Base-by-base conservation (phyloP, 2,888 invertebrate genomes). In the Drosophila aldrichi region DNA sequence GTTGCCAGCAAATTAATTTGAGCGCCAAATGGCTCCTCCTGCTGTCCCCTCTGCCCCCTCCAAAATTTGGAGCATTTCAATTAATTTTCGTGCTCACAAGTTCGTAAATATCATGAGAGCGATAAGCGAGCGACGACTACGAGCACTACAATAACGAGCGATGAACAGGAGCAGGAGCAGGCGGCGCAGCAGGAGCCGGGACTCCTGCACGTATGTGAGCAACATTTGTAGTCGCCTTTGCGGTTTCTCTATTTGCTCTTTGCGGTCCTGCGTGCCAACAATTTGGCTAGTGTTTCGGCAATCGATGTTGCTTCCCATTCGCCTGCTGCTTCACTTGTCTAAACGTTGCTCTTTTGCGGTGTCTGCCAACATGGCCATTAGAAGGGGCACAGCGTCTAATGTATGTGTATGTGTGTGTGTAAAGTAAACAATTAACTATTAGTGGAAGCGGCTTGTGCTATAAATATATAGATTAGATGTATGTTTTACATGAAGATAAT, bases 1-100 rank as follows among this genome's bases (percentile, higher is more conserved):
- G 70, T 70, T 73, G 88, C 52, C 78, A 64, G 62, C 73, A 74
- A 88, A 88, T 82, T 82, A 88, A 82, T 85, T 88, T 70, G 62
- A 60, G 55, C 62, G 66, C 64, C 73, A 82, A 81, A 63, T 48
- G 49, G 57, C 56, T 32, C 1, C 10, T 32, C 32, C 32, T 10
- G 38, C 7, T n/a, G 7, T n/a, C 40, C 3, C 2, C 41, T 43
- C 5, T 16, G 9, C 25, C n/a, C n/a, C n/a, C n/a, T n/a, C n/a
- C n/a, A n/a, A 14, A 32, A 43, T 55, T 12, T 43, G 32, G 52
- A 12, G 48, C 54, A 51, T 62, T 70, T 79, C 86, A 85, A 85
- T 85, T 88, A 85, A 82, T 79, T 88, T 67, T 32, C 60, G 48
- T 64, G 66, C 62, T 75, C 46, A 65, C 71, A 70, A 71, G 57